Evolutionary conservation across 1,140 invertebrate genomes (phyloP), one percentile per base, ranked within the genome.

Genomic region (Rhyzopertha dominica): DNA sequence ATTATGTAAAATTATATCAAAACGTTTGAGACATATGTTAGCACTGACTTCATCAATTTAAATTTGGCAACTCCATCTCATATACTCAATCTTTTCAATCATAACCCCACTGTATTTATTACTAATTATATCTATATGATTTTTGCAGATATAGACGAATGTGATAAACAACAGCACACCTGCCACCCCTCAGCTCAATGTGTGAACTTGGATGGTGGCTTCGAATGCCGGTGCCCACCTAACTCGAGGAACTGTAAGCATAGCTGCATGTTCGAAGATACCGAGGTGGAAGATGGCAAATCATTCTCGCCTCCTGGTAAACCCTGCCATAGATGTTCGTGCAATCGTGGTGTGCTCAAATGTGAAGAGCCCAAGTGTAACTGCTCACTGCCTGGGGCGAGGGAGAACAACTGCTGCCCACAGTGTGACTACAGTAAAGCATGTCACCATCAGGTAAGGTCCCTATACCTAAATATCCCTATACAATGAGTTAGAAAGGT

Each of bases 81-180:
- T n/a, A n/a, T n/a, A n/a, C n/a, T n/a, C n/a, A n/a, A n/a, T n/a
- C n/a, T n/a, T n/a, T n/a, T n/a, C n/a, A n/a, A n/a, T n/a, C n/a
- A 35, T 35, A 9, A 8, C 10, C 18, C 10, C 40, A 9, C 18
- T 40, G 25, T 12, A 26, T 17, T 10, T 16, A 19, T 30, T 9
- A 31, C 8, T 8, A 39, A 17, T 34, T 53, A 34, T 49, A 43
- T 42, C n/a, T 58, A 47, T 35, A 29, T 37, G 4, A 10, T 47
- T 43, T 51, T 70, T 75, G 13, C 64, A 88, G 91, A 95, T 75
- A 78, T 93, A 38, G 81, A 95, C 67, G 90, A 95, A 71, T 94
- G 91, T 68, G 69, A 72, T 47, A 79, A 81, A 57, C 78, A 80
- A 28, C 80, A 75, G 43, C 81, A 89, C 67, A 86, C 84, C 43